phyloP scores from a whole-genome alignment of 2,888 invertebrate genomes.

The Glyphotaelius pellucidus region DNA sequence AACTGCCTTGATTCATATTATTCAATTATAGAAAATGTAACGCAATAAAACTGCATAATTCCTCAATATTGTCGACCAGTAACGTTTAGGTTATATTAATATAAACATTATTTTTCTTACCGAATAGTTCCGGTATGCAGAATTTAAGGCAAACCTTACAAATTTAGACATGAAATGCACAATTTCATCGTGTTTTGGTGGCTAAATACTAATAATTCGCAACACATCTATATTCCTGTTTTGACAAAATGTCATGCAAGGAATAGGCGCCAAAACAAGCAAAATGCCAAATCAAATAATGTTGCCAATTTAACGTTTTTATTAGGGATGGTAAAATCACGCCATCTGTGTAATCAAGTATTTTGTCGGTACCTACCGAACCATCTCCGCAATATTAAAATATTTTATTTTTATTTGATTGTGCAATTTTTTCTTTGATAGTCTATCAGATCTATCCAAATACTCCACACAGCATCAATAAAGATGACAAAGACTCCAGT shows the following conservation, averaged over 20 bases:
- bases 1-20: not conserved
- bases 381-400: too few species aligned
- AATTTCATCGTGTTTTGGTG: constrained; percentile 19
- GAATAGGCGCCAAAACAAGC: constrained; percentile 26
- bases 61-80: not conserved
- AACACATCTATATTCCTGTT: not conserved
- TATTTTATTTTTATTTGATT: too few species aligned
- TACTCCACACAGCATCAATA: too few species aligned
- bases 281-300: not conserved
- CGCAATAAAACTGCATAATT: not conserved
- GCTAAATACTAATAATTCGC: not conserved
- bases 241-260: constrained; percentile 11
- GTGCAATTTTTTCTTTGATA: too few species aligned
- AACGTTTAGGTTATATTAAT: not conserved
- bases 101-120: constrained; percentile 6
- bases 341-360: not conserved
- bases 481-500: too few species aligned
- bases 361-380: not conserved
- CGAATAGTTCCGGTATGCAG: not conserved
- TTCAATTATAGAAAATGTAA: not conserved
- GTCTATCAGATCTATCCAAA: too few species aligned
- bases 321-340: not conserved
- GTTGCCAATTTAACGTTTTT: not conserved
- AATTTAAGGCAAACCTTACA: not conserved
- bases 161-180: constrained; percentile 17